Conservation (phyloP, 2,113 vertebrate species). For the Pimephales promelas region DNA sequence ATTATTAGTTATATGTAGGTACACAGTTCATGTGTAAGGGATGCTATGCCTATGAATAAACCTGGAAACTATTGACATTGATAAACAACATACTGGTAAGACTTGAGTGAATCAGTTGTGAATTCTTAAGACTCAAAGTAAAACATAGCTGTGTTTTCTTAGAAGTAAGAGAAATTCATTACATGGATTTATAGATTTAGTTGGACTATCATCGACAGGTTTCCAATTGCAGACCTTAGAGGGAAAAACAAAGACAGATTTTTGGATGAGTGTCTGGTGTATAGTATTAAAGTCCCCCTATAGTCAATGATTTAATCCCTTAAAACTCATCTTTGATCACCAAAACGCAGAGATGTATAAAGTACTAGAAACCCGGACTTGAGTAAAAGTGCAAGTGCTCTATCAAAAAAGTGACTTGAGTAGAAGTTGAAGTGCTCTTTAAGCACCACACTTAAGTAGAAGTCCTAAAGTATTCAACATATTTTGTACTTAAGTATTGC, state of each 20-base stretch:
- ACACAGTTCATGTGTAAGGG: not conserved
- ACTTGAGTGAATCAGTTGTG: not conserved
- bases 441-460: too few relatives aligned
- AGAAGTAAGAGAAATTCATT: not conserved
- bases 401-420: too few relatives aligned
- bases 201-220: not conserved
- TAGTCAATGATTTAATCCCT: too few relatives aligned
- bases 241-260: not conserved
- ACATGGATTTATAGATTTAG: not conserved
- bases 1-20: not conserved
- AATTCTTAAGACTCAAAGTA: not conserved
- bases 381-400: too few relatives aligned
- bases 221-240: not conserved
- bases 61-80: not conserved
- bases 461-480: too few relatives aligned
- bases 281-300: too few relatives aligned
- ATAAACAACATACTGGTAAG: not conserved
- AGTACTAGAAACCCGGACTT: too few relatives aligned
- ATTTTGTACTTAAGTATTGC: too few relatives aligned
- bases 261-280: not conserved
- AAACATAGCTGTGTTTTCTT: not conserved
- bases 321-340: too few relatives aligned
- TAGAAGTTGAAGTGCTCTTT: too few relatives aligned
- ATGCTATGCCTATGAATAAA: not conserved
- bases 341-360: too few relatives aligned